Percentiles rank a stretch among this genome's conserved stretches.
phyloP scores from a whole-genome alignment of 2,797 vertebrate genomes.

The Coluber constrictor region DNA sequence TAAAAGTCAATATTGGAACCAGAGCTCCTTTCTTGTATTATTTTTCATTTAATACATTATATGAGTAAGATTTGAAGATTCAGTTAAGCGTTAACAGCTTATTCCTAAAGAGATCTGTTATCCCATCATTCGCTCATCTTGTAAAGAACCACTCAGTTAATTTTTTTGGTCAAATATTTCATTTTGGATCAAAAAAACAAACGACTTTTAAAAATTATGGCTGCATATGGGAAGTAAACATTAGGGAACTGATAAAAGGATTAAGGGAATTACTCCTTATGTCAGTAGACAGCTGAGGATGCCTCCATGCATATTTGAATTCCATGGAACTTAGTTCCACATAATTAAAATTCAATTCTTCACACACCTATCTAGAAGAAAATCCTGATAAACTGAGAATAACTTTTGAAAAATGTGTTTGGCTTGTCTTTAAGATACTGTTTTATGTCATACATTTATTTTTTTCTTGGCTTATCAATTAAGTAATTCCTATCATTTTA shows the following conservation, averaged over 20 bases:
- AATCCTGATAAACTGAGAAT: neutral
- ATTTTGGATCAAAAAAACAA: constrained; percentile 23
- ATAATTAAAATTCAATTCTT: neutral
- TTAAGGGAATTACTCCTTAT: neutral
- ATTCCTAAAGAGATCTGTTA: neutral
- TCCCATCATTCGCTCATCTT: neutral
- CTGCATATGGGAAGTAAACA: constrained; percentile 80
- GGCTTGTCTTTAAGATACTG: neutral
- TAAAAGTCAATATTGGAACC: neutral
- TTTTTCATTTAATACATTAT: neutral
- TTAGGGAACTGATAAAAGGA: neutral
- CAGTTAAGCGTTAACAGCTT: neutral
- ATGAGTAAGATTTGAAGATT: neutral
- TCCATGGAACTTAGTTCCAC: neutral
- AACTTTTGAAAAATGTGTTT: neutral
- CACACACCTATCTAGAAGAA: neutral
- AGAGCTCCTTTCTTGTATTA: neutral
- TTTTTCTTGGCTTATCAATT: neutral
- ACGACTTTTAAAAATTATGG: constrained; percentile 71
- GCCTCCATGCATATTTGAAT: neutral
- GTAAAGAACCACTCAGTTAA: neutral
- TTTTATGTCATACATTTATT: neutral
- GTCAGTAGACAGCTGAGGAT: neutral
- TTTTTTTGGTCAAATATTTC: neutral
- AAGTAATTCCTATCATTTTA: neutral